Base-by-base conservation (phyloP, 2,797 vertebrate species). In the Danio kyathit region DNA sequence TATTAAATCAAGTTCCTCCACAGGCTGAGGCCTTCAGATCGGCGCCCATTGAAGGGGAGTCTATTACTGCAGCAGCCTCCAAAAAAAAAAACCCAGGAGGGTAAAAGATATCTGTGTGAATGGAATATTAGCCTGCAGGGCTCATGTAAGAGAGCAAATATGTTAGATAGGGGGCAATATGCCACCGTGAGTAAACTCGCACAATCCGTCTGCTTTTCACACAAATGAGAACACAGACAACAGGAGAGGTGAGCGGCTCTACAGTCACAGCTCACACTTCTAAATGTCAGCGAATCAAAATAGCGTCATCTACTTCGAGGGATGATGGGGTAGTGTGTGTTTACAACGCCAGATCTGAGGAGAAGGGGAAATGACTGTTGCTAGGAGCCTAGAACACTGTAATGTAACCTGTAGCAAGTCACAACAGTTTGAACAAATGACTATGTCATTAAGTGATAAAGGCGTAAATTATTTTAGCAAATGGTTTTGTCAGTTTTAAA, bases 1-100 rank as follows among this genome's bases (percentile, higher is more conserved):
- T 89, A 89, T 90, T 90, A 89, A 90, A 90, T 89, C 88, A 87
- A 83, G 82, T 85, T 84, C 79, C 83, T 84, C 74, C 78, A 85
- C 76, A 74, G 86, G 82, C 81, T 19, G 76, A 82, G 88, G 86
- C 85, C 85, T 88, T 86, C 83, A 86, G 76, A 80, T 84, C 75
- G 81, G 83, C 67, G 63, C 80, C 86, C 82, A 85, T 74, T 86
- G 73, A 80, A 85, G 86, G 72, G 65, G 81, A 80, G 82, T 84
- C 85, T 87, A 85, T 86, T 84, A 89, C 85, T 88, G 83, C 43
- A 54, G 74, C 78, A 74, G 74, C 80, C 84, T 82, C 83, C 61
- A 61, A 80, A 76, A 29, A 29, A 29, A 29, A 29, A 76, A 83
- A 85, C 82, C 83, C 77, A 66, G 29, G 61, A 86, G 75, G 81